Evolutionary conservation across 2,888 invertebrate species (phyloP), one percentile per base, ranked within the genome.

Genomic region (Pterostichus niger): DNA sequence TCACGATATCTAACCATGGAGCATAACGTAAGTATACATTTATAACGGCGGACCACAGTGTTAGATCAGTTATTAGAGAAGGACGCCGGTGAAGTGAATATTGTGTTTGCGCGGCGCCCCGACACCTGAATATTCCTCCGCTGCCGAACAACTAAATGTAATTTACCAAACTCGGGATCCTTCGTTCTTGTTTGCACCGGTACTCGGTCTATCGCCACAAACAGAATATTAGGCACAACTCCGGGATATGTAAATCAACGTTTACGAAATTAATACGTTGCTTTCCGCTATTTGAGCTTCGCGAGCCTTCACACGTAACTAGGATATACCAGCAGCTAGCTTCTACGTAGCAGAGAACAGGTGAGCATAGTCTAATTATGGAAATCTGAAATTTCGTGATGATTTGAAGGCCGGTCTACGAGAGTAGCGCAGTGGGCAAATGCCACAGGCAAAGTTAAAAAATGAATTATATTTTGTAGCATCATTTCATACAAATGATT

Each of bases 241-340:
- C 31, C 61, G 40, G 24, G 44, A 79, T 79, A 79, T 79, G 79
- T 79, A 79, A 79, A 79, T 79, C 79, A 64, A 79, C 68, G 79
- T 79, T 79, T 79, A 79, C 68, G 79, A 79, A 79, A 79, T 79
- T 79, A 79, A 79, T 79, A 79, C 49, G 40, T 52, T 33, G 75
- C 75, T 75, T 75, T 75, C 49, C 52, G 52, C 31, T 52, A 31
- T 75, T 52, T 75, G 52, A 31, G 75, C 13, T 71, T 71, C 68
- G 44, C 44, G 13, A 9, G 40, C 9, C 40, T 40, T 40, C 40
- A 6, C 40, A 40, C 40, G 40, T 40, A 40, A 6, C 40, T 40
- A 40, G 40, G 24, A 24, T 1, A 3, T 24, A 2, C 40, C 40
- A 9, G 1, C 7, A 7, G 9, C 40, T 40, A 40, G 3, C 40